Percentiles rank a stretch among this genome's conserved stretches.
Conservation (phyloP, 2,113 vertebrate species). For the Nycticorax nycticorax region DNA sequence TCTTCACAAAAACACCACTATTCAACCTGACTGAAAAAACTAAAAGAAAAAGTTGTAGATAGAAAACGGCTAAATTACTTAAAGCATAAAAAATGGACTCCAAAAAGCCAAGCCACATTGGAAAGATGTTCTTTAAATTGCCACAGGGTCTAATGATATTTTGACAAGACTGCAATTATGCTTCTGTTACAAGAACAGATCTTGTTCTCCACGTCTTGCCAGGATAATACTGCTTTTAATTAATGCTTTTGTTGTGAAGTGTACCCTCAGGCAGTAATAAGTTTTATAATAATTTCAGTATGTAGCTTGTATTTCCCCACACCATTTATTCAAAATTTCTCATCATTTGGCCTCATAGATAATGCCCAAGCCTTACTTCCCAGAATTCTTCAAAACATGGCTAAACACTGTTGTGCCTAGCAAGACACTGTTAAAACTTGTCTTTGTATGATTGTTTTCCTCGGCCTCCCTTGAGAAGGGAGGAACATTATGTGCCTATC, state of each 20-base stretch:
- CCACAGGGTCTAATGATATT: slow-evolving; percentile 54
- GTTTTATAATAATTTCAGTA: slow-evolving; percentile 55
- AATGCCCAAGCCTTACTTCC: neutral
- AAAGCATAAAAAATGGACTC: neutral
- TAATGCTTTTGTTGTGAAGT: slow-evolving; percentile 56
- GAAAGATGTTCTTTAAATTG: neutral
- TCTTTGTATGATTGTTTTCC: neutral
- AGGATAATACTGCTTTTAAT: slow-evolving; percentile 54
- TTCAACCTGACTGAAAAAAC: neutral
- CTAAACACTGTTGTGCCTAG: neutral
- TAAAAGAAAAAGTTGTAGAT: neutral
- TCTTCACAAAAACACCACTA: neutral
- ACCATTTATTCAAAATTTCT: slow-evolving; percentile 27
- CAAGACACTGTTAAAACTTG: slow-evolving; percentile 17
- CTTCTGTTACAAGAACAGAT: slow-evolving; percentile 48
- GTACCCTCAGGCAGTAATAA: slow-evolving; percentile 30
- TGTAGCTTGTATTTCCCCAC: slow-evolving; percentile 9
- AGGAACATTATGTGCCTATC: neutral
- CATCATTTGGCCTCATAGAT: neutral
- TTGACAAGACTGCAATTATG: slow-evolving; percentile 57
- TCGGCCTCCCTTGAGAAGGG: neutral
- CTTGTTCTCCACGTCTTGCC: slow-evolving; percentile 17
- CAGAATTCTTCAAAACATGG: slow-evolving; percentile 11
- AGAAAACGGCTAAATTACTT: neutral
- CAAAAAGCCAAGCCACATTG: neutral